Evolutionary conservation across 1,140 invertebrate genomes (phyloP).

Genomic region (Anoplophora glabripennis): DNA sequence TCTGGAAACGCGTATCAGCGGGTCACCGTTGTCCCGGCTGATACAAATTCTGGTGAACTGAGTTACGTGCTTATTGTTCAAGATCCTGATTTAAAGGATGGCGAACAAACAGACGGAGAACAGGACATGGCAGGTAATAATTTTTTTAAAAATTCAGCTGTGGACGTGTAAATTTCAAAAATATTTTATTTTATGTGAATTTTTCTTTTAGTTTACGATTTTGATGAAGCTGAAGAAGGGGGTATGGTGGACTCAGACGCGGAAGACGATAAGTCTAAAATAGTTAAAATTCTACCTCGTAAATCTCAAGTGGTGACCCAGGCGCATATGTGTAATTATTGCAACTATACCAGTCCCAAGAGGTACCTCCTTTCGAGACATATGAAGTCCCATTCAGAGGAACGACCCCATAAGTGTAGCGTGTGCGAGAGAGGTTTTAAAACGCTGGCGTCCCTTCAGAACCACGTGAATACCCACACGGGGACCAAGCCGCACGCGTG

Average conservation of each 20-base stretch:
- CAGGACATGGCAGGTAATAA: constrained; percentile 55
- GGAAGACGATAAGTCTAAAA: constrained; percentile 70
- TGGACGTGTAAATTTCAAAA: background rate
- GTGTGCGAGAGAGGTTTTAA: constrained; percentile 96
- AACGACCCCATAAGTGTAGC: constrained; percentile 90
- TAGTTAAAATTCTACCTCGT: constrained; percentile 64
- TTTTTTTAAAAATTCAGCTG: background rate
- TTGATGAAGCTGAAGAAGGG: constrained; percentile 62
- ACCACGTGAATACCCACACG: constrained; percentile 96
- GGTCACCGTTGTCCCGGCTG: constrained; percentile 82
- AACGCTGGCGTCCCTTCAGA: constrained; percentile 87
- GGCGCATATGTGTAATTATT: constrained; percentile 83
- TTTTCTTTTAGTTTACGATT: constrained; percentile 57
- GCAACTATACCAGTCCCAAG: constrained; percentile 86
- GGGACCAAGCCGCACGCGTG: constrained; percentile 93
- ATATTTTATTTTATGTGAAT: background rate
- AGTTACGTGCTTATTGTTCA: constrained; percentile 89
- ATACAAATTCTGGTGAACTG: constrained; percentile 75
- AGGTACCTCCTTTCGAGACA: constrained; percentile 87
- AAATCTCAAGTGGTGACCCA: constrained; percentile 69
- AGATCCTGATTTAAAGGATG: constrained; percentile 60
- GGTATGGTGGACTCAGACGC: constrained; percentile 60
- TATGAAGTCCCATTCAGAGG: constrained; percentile 94
- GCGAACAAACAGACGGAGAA: constrained; percentile 59
- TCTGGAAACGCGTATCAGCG: constrained; percentile 72